phyloP scores from a whole-genome alignment of 2,888 invertebrate species.

The Meiosimyza decipiens region DNA sequence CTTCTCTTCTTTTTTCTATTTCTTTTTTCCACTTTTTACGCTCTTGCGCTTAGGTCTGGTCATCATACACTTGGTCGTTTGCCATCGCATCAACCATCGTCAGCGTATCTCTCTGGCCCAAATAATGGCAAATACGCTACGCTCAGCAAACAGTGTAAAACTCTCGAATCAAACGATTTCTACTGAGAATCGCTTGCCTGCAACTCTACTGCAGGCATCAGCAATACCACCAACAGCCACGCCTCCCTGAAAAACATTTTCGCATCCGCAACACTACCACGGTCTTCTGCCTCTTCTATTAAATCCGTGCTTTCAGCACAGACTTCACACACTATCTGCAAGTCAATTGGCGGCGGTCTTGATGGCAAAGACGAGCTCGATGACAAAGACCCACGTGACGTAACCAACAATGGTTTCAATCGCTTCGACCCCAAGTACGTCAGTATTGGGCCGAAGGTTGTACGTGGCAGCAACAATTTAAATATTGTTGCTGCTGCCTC shows the following conservation, averaged over 20 bases:
- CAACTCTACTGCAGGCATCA: conserved; percentile 69
- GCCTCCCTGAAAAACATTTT: conserved; percentile 62
- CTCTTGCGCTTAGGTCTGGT: conserved; percentile 57
- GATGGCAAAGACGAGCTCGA: conserved; percentile 53
- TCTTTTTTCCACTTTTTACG: not conserved
- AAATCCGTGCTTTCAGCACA: conserved; percentile 62
- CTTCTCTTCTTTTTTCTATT: not conserved
- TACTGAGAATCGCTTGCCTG: conserved; percentile 84
- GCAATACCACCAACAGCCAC: conserved; percentile 53
- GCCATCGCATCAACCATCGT: conserved; percentile 68
- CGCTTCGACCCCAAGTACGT: conserved; percentile 68
- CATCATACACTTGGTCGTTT: conserved; percentile 76
- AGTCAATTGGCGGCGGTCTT: conserved; percentile 60
- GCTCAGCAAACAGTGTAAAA: conserved; percentile 95
- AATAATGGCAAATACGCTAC: conserved; percentile 92
- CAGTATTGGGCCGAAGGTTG: conserved; percentile 67
- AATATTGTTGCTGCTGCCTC: conserved; percentile 61
- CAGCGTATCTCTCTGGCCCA: conserved; percentile 71
- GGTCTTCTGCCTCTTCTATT: conserved; percentile 64
- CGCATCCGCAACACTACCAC: conserved; percentile 64
- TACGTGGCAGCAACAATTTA: conserved; percentile 63
- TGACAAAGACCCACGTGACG: conserved; percentile 66
- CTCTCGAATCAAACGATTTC: conserved; percentile 91
- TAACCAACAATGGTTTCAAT: conserved; percentile 66
- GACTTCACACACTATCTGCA: conserved; percentile 61